Evolutionary conservation across 2,797 vertebrate genomes (phyloP), one percentile per base, ranked within the genome.

Genomic region (Enteromius afrohamiltoni): DNA sequence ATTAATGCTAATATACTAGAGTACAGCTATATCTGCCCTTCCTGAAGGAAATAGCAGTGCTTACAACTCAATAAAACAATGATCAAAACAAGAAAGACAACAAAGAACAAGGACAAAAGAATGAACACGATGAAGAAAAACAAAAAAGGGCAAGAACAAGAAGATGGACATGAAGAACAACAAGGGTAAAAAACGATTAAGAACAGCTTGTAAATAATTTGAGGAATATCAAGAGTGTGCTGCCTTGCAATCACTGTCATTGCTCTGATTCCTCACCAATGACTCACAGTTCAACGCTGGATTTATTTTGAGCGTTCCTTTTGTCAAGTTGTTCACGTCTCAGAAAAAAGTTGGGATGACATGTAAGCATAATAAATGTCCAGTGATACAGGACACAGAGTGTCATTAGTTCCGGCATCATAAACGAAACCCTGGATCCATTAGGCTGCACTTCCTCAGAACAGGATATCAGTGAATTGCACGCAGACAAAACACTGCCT

Each of bases 311-410:
- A 58, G 34, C 2, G 8, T 58, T 58, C 21, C 34, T 76, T 74
- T 76, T 58, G 21, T 58, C 65, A 80, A 42, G 31, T 60, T 70
- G 3, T 37, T 55, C 10, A 19, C 7, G 31, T 80, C 65, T 70
- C 65, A 60, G 68, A 68, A 40, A 23, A 21, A 79, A 51, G 64
- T 23, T 53, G 64, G 26, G 60, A 37, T 68, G 92, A 90, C 90
- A 87, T 83, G 87, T 92, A 91, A 89, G 90, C 79, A 85, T 92
- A 92, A 94, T 90, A 88, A 93, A 95, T 93, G 90, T 86, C 86
- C 80, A 83, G 85, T 79, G 55, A 87, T 83, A 87, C 77, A 80
- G 87, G 84, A 86, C 82, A 88, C 83, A 86, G 86, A 87, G 89
- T 88, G 86, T n/a, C 7, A 23, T 70, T 70, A n/a, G 37, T 8